Base-by-base conservation (phyloP, 2,888 invertebrate genomes). In the Drosophila eohydei region DNA sequence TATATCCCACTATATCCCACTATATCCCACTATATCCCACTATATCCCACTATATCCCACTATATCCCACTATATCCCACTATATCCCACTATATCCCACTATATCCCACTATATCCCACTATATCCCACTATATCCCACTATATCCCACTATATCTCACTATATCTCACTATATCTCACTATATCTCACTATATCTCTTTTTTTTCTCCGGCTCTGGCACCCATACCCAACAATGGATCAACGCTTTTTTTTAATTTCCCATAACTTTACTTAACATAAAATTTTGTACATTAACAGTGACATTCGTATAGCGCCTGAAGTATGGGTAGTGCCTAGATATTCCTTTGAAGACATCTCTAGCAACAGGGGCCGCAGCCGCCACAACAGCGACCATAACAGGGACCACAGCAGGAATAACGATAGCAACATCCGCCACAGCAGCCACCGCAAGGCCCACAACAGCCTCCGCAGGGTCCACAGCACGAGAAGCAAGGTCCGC, bases 401-500 rank as follows among this genome's bases (percentile, higher is more conserved):
- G 40, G 40, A 7, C 40, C 30, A 30, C 56, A 58, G 16, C 57
- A 50, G 32, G 50, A 50, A 21, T 50, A 50, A 0, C 36, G 34
- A 26, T 36, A 52, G 36, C 51, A 52, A 34, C 36, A 36, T 8
- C 36, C 51, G 12, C 34, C 34, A 34, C 21, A 51, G 21, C 34
- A 51, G 12, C 51, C 32, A 1, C 16, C 34, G 21, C 30, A 55
- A 0, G 34, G 36, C 26, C 36, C 34, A 6, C 51, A 52, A 26
- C 36, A 52, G 36, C 36, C 14, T 3, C 34, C 34, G 41, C 30
- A 55, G 4, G 34, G 51, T 36, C 36, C 34, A 4, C 36, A 52
- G 8, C 51, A 52, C 7, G 51, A 52, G 36, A 36, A 52, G 51
- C 36, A 52, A 36, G 51, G 51, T 52, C 51, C 51, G 36, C 51